Percentiles rank a stretch among this genome's conserved stretches.
These are phyloP conservation scores for Pachypanchax playfairii DNA, from an alignment of 2,113 vertebrate species.

Conservation along the genomic window DNA sequence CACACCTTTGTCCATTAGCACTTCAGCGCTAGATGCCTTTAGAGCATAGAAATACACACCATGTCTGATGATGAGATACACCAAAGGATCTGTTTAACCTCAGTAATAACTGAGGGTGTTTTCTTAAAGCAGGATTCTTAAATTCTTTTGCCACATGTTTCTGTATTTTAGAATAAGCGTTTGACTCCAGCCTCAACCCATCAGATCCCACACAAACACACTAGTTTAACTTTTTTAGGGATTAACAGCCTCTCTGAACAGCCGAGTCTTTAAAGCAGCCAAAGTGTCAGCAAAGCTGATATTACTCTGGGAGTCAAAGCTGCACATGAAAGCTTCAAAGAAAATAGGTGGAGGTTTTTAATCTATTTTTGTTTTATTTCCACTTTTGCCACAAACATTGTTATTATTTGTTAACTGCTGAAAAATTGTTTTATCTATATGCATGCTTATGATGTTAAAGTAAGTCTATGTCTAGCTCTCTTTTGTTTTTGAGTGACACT, in stretches of 20 bases:
- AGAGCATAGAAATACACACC: conserved; percentile 2
- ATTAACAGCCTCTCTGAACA: conserved; percentile 21
- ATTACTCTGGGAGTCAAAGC: conserved; percentile 7
- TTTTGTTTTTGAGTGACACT: too few species aligned
- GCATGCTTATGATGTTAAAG: too few species aligned
- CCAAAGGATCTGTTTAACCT: conserved; percentile 15
- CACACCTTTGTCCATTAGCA: conserved; percentile 74
- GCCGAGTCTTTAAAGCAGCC: conserved; percentile 16
- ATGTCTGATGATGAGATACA: conserved; percentile 2
- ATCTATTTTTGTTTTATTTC: too few species aligned
- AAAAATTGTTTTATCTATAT: too few species aligned
- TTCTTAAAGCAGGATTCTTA: background rate
- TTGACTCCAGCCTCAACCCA: background rate
- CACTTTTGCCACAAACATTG: background rate
- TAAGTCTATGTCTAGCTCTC: too few species aligned
- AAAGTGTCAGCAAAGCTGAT: conserved; percentile 33
- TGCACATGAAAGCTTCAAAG: background rate
- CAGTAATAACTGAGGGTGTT: background rate
- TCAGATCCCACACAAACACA: background rate
- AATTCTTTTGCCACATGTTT: background rate
- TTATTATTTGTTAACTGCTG: background rate
- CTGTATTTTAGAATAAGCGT: background rate
- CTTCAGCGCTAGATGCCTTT: conserved; percentile 45
- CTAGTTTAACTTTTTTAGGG: conserved; percentile 16
- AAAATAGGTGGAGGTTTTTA: too few species aligned